phyloP scores from a whole-genome alignment of 2,888 invertebrate genomes.

The Himalopsyche tibetana region DNA sequence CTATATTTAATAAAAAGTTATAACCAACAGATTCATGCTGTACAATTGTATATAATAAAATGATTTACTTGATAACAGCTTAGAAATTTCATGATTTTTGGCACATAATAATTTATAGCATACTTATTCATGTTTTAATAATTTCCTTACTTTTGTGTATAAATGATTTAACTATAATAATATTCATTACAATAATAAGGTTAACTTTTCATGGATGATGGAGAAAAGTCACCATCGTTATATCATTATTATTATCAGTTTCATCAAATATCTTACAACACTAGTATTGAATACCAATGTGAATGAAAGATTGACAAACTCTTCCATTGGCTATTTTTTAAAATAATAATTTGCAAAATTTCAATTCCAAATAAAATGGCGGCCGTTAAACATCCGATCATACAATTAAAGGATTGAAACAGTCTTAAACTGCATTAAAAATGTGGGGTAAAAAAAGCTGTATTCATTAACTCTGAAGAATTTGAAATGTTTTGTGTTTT shows the following conservation, averaged over 20 bases:
- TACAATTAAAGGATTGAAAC: too few species aligned
- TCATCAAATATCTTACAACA: conserved; percentile 1
- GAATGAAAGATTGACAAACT: too few species aligned
- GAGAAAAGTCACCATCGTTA: too few species aligned
- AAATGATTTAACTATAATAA: conserved; percentile 13
- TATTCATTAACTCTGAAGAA: too few species aligned
- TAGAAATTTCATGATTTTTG: conserved; percentile 32
- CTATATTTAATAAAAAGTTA: background rate
- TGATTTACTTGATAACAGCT: conserved; percentile 38
- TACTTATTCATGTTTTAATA: conserved; percentile 17
- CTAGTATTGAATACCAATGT: background rate
- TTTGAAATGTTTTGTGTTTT: too few species aligned
- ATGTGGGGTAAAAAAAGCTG: too few species aligned
- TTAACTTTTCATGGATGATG: background rate
- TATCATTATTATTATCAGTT: background rate
- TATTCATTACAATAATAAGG: background rate
- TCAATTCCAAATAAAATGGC: too few species aligned
- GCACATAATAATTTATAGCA: conserved; percentile 45
- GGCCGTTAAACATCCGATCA: too few species aligned
- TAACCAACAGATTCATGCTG: conserved; percentile 16
- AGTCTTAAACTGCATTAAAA: too few species aligned
- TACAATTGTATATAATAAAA: background rate
- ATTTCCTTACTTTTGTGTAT: conserved; percentile 7
- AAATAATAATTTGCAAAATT: too few species aligned
- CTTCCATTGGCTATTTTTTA: too few species aligned